These are phyloP conservation scores for Aspidiotus destructor DNA, from an alignment of 2,888 invertebrate genomes.

Conservation along the genomic window DNA sequence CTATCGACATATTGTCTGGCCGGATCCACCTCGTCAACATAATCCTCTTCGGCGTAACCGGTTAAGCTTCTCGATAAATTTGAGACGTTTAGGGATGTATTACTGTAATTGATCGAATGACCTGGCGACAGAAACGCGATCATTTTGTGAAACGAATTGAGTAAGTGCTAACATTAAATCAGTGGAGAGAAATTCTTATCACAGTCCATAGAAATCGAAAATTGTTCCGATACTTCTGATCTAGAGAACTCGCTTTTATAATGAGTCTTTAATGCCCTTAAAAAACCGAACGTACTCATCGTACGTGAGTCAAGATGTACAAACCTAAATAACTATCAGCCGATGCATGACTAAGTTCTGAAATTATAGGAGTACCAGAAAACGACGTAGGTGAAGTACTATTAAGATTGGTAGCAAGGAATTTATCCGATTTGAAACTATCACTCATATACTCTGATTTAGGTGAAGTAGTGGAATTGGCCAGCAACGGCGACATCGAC, in stretches of 20 bases:
- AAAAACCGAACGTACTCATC: too few species aligned
- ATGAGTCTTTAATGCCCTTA: too few species aligned
- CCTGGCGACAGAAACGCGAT: not conserved
- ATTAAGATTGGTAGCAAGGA: slow-evolving; percentile 1
- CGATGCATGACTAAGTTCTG: slow-evolving; percentile 7
- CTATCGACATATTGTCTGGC: not conserved
- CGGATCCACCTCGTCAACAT: slow-evolving; percentile 18
- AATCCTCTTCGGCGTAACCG: not conserved
- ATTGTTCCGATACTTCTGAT: too few species aligned
- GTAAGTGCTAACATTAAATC: too few species aligned
- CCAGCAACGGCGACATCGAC: slow-evolving; percentile 12
- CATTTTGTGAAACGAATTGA: not conserved
- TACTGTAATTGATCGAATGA: not conserved
- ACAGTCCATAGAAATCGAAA: too few species aligned
- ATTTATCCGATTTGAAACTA: slow-evolving; percentile 11
- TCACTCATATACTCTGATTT: slow-evolving; percentile 11
- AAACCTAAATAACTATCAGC: slow-evolving; percentile 14
- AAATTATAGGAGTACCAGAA: slow-evolving; percentile 14
- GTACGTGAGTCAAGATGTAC: too few species aligned
- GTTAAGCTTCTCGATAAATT: slow-evolving; percentile 12
- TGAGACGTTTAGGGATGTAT: not conserved
- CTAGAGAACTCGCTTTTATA: too few species aligned
- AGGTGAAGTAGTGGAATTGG: slow-evolving; percentile 1
- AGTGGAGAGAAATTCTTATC: too few species aligned
- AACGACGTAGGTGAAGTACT: slow-evolving; percentile 16